Base-by-base conservation (phyloP, 2,888 invertebrate species). In the Camponotus fellah region DNA sequence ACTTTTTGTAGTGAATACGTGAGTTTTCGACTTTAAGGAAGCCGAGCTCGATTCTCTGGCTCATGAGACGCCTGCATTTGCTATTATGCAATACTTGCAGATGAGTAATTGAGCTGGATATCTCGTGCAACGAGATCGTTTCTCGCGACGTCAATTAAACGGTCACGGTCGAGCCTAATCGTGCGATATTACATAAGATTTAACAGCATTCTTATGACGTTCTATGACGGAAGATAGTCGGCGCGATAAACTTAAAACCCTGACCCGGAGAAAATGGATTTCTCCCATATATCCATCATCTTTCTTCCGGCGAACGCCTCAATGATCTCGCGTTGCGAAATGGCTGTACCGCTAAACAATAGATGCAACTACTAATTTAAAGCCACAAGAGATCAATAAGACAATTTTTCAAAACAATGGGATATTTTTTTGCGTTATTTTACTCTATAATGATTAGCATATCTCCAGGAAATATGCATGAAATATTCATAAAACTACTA, bases 41-140 rank as follows among this genome's bases (percentile, higher is more conserved):
- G 21, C 21, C n/a, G 40, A 14, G 9, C 69, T n/a, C 46, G n/a
- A 71, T 58, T 46, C 37, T 46, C 8, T 3, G 10, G 46, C 53
- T 65, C 79, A 75, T 68, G 79, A 85, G 79, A 85, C 71, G 77
- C 32, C 37, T 64, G 49, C 49, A 58, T 75, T 58, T 53, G 43
- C 64, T 64, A 84, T 85, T 84, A 75, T 66, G 72, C 72, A 89
- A 89, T 64, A 76, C 62, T 77, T 81, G 64, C 69, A 64, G 65
- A 53, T 69, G 77, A 34, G 69, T 88, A 88, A 89, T 87, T 86
- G 83, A 79, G 83, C 86, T 74, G 82, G 71, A 64, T 66, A 68
- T 58, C 62, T 49, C 56, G 62, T 49, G 71, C 65, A 82, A 82
- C 43, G 83, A 26, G 37, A 6, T 37, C 26, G 26, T 64, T 75